These are phyloP conservation scores for Drosophila sulfurigaster DNA, from an alignment of 1,140 invertebrate genomes.

Conservation along the genomic window DNA sequence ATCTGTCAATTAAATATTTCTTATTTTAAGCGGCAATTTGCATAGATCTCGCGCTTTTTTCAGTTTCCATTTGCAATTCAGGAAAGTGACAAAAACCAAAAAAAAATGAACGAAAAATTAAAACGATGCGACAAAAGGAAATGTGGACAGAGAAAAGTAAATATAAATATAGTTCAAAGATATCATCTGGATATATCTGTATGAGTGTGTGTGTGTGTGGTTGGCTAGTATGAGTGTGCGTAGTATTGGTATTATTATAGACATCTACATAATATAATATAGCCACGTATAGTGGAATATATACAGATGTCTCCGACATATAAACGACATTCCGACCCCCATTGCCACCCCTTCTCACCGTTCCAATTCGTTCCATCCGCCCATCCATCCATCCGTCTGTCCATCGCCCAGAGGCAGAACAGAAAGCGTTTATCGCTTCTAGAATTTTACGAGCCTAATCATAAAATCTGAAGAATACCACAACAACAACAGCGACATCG, in stretches of 20 bases:
- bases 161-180: slow-evolving; percentile 52
- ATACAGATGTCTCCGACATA: slow-evolving; percentile 9
- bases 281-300: background rate
- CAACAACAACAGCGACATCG: slow-evolving; percentile 39
- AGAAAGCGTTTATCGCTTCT: slow-evolving; percentile 59
- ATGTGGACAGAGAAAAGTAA: slow-evolving; percentile 49
- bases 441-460: slow-evolving; percentile 70
- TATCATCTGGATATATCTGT: slow-evolving; percentile 29
- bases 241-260: slow-evolving; percentile 71
- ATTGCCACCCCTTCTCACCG: background rate
- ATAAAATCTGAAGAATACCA: slow-evolving; percentile 52
- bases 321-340: slow-evolving; percentile 11
- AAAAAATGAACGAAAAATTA: slow-evolving; percentile 1
- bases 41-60: slow-evolving; percentile 2
- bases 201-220: slow-evolving; percentile 12
- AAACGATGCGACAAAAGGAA: slow-evolving; percentile 50
- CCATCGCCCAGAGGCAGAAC: slow-evolving; percentile 26
- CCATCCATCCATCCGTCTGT: too few species aligned
- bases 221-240: slow-evolving; percentile 12
- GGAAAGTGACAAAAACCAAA: background rate
- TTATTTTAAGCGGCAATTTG: slow-evolving; percentile 25
- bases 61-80: slow-evolving; percentile 22
- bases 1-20: slow-evolving; percentile 38
- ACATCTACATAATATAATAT: background rate
- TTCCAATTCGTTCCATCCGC: too few species aligned